Evolutionary conservation across 2,113 vertebrate species (phyloP), one percentile per base, ranked within the genome.

Genomic region (Harpagus bidentatus): DNA sequence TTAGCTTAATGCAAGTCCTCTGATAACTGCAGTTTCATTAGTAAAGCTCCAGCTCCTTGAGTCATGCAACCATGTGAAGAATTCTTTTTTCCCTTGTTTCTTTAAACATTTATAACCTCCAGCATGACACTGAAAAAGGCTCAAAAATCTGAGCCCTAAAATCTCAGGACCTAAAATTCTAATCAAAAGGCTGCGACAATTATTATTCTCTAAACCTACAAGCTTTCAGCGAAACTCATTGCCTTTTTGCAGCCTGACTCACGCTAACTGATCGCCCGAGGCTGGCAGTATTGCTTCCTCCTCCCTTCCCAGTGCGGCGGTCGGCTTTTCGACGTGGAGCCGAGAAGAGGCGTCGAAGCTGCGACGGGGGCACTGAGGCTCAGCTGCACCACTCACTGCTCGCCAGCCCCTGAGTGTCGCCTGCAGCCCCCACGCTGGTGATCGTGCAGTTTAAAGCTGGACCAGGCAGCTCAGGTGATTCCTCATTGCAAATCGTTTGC

Each of bases 1-100:
- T 91, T 67, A 93, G 43, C 19, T 87, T 87, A 85, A 90, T 93
- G 84, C 61, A 77, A 95, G 69, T 55, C 40, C 70, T 69, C 66
- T 45, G 73, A 77, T 85, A 96, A 87, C 36, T 56, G 40, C 61
- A 53, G 50, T 77, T 95, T 94, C 42, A 73, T 86, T 83, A 93
- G 38, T 66, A 93, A 86, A 88, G 42, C 53, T 83, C 19, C 55
- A 66, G 67, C 63, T 88, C 45, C 58, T 28, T 58, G 45, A 86
- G 42, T 74, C 79, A 42, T 77, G 55, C 74, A 93, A 53, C 10
- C 36, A 50, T 3, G 10, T 23, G 42, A 83, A 93, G 34, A 73
- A 38, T 18, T 76, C 42, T 52, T 80, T 53, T 84, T 25, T 48
- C 19, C 32, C 31, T 84, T 38, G 12, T 76, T 94, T 73, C 71